Percentiles rank a stretch among this genome's conserved stretches.
Evolutionary conservation across 1,140 invertebrate species (phyloP).

Genomic region (Rhagoletis pomonella): DNA sequence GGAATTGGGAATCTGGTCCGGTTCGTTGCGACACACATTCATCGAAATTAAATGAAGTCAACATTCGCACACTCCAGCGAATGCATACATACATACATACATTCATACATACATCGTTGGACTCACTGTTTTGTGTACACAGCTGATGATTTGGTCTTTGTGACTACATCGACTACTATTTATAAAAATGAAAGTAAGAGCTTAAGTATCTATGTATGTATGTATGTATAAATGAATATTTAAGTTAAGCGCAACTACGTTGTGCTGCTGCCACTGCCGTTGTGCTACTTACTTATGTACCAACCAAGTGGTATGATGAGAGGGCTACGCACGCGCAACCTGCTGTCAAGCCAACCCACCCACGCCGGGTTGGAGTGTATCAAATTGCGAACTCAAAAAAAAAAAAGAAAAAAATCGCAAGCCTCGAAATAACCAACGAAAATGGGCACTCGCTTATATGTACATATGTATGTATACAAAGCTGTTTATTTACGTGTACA

Average conservation of each 20-base stretch:
- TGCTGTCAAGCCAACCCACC: too few relatives aligned
- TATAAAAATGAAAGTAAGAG: too few relatives aligned
- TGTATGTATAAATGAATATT: too few relatives aligned
- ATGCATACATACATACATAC: too few relatives aligned
- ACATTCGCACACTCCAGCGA: background rate
- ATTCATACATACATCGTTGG: background rate
- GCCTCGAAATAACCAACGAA: background rate
- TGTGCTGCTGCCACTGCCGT: background rate
- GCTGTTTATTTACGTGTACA: background rate
- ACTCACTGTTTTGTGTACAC: background rate
- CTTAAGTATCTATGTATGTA: background rate
- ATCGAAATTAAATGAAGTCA: slow-evolving; percentile 48
- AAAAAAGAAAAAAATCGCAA: slow-evolving; percentile 10
- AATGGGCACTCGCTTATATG: background rate
- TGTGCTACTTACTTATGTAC: background rate
- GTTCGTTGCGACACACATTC: slow-evolving; percentile 36
- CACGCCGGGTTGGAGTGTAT: background rate
- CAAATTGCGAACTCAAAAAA: slow-evolving; percentile 18
- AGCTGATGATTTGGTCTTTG: background rate
- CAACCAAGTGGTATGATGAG: background rate
- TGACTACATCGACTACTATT: too few relatives aligned
- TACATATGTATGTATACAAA: background rate
- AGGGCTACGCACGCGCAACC: background rate
- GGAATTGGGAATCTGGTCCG: background rate
- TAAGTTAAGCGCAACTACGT: background rate